A percentile compares a stretch with the other conserved stretches of the same genome.
phyloP scores from a whole-genome alignment of 2,797 vertebrate genomes.

The Todus mexicanus region DNA sequence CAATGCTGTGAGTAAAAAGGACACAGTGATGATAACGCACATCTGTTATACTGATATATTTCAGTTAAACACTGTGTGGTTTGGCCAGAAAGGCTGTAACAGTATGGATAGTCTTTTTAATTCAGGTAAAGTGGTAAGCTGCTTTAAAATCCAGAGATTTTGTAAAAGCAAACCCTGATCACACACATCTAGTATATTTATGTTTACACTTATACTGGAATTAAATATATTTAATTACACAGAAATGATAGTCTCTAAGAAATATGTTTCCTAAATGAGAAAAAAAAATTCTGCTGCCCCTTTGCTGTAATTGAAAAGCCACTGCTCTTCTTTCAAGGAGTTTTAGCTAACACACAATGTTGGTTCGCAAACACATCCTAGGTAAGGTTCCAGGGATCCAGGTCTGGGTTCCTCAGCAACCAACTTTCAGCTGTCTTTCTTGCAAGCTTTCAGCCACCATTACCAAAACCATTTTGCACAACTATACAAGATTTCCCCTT shows the following conservation, averaged over 20 bases:
- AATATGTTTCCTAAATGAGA: neutral
- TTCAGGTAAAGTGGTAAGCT: neutral
- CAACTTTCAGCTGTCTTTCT: neutral
- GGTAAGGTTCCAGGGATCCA: neutral
- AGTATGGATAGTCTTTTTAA: neutral
- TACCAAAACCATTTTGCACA: neutral
- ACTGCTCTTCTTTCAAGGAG: neutral
- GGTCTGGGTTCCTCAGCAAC: neutral
- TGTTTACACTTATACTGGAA: neutral
- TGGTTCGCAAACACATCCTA: neutral
- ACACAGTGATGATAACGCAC: neutral
- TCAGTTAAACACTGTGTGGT: neutral
- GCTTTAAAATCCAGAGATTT: neutral
- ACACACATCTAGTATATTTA: neutral
- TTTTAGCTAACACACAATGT: neutral
- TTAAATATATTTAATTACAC: neutral
- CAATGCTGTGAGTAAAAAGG: neutral
- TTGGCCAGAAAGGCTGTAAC: neutral
- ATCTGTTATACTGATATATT: neutral
- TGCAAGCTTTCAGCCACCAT: neutral
- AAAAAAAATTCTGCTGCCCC: neutral
- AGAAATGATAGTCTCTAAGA: neutral
- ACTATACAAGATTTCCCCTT: neutral
- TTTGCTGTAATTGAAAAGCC: neutral
- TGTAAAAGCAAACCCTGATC: neutral